Evolutionary conservation across 2,113 vertebrate species (phyloP).

Genomic region (Mixornis gularis): DNA sequence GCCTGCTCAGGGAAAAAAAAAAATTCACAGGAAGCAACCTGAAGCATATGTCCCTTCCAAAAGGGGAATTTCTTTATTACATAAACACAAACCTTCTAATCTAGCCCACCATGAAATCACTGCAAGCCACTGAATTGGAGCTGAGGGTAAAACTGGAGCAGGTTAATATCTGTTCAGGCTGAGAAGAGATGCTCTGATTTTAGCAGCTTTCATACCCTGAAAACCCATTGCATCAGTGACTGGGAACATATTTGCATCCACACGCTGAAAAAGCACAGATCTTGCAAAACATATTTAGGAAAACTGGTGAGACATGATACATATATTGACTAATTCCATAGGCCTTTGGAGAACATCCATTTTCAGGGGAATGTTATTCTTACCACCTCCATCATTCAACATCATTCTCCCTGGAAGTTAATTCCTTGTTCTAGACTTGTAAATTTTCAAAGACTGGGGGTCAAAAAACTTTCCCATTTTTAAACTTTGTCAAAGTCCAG

Average conservation of each 20-base stretch:
- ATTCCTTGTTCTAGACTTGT: not conserved
- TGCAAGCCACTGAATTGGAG: not conserved
- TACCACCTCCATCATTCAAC: not conserved
- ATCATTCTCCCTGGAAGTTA: not conserved
- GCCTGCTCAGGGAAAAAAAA: not conserved
- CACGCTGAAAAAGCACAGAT: not conserved
- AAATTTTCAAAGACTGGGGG: not conserved
- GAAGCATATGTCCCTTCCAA: not conserved
- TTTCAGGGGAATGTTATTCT: not conserved
- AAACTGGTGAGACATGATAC: not conserved
- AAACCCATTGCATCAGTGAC: not conserved
- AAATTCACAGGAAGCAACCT: not conserved
- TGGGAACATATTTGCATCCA: conserved; percentile 50
- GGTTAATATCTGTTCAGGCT: conserved; percentile 8
- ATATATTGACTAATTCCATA: not conserved
- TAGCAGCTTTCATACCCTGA: conserved; percentile 29
- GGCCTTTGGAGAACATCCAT: not conserved
- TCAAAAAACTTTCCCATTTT: not conserved
- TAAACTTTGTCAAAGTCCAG: not conserved
- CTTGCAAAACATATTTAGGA: conserved; percentile 38
- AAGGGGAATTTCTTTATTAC: not conserved
- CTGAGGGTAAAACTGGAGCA: conserved; percentile 9
- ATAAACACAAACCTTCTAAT: not conserved
- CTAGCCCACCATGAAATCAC: not conserved
- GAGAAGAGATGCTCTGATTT: conserved; percentile 30